Evolutionary conservation across 2,113 vertebrate genomes (phyloP), one percentile per base, ranked within the genome.

Genomic region (Megaleporinus macrocephalus): DNA sequence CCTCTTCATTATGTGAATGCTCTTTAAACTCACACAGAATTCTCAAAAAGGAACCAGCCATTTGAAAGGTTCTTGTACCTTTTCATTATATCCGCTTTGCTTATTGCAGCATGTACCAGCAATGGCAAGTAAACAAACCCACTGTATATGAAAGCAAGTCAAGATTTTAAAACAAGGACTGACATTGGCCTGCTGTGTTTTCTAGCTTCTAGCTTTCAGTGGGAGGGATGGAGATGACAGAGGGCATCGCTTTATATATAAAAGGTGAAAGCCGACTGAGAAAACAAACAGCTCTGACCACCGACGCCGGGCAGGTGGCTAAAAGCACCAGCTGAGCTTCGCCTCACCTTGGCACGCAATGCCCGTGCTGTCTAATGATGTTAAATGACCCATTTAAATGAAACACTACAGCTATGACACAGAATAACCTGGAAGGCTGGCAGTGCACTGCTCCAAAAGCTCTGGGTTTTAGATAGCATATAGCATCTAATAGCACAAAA

Each of bases 371-470:
- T 68, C 73, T 82, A 82, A 82, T 83, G 62, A 76, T 49, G 75
- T 76, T 80, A 84, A 86, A 84, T 75, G 82, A 81, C 41, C 68
- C 78, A 62, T 86, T 83, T 77, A 74, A 78, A 81, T 49, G 15
- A 83, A 77, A 49, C 36, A 72, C 49, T 27, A 63, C 36, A 78
- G 73, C 75, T 57, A 76, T 75, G 26, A 78, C 61, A 68, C 53
- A 27, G 26, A 61, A 68, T 33, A 73, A 82, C 36, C 66, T 71
- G 30, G 41, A 74, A 81, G 55, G 24, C 72, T 44, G 49, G 24
- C 36, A 30, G 18, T 57, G 24, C 27, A 30, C 20, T 41, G 5
- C 33, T 24, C 33, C 44, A 41, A 20, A 68, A 55, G 1, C 65
- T 36, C 65, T 71, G 10, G 53, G 57, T 61, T n/a, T 61, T 61